These are phyloP conservation scores for Platygyra sinensis DNA, from an alignment of 64 coral and sea anemone species.

Conservation along the genomic window DNA sequence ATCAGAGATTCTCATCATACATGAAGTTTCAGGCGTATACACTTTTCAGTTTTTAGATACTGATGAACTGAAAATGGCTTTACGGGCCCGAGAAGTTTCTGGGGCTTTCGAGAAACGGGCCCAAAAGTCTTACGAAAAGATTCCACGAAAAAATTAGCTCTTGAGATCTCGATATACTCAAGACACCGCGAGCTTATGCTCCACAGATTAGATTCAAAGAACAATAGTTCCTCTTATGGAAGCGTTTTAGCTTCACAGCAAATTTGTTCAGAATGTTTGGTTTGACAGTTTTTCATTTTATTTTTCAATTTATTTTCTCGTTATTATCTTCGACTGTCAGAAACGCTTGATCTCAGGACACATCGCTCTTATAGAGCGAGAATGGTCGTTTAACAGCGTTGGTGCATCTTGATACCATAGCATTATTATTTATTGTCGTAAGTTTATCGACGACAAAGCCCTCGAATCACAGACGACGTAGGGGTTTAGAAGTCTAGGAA, in stretches of 20 bases:
- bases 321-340: not conserved
- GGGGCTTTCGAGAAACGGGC: too few relatives aligned
- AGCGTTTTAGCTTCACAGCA: conserved; percentile 25
- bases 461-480: not conserved
- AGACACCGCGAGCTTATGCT: too few relatives aligned
- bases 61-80: too few relatives aligned
- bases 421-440: conserved; percentile 17
- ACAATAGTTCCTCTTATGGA: not conserved
- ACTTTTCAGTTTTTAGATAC: too few relatives aligned
- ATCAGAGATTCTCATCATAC: too few relatives aligned
- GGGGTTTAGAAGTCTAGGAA: not conserved
- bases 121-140: not conserved
- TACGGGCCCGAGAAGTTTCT: too few relatives aligned
- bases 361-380: not conserved
- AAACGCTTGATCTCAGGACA: not conserved
- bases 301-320: conserved; percentile 4
- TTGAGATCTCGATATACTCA: too few relatives aligned
- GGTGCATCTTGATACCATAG: not conserved
- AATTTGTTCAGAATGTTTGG: not conserved
- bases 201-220: too few relatives aligned
- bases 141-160: not conserved
- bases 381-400: not conserved
- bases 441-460: conserved; percentile 8
- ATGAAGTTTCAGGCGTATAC: too few relatives aligned
- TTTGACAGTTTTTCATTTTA: not conserved